phyloP scores from a whole-genome alignment of 2,888 invertebrate species.

The Anoncus sp. region DNA sequence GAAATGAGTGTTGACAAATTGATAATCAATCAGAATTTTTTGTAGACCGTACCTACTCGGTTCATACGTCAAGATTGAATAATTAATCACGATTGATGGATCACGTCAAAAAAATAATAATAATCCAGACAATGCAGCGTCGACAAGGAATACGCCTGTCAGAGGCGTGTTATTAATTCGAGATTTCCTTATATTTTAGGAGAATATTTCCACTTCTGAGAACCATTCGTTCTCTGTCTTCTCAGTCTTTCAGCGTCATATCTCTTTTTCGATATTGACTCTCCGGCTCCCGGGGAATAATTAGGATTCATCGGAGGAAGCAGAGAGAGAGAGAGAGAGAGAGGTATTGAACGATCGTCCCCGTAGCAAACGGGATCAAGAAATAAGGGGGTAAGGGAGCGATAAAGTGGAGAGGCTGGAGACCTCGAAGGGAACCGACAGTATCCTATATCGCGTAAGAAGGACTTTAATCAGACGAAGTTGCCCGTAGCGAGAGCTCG shows the following conservation, averaged over 20 bases:
- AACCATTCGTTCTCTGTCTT: background rate
- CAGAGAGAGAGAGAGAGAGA: too few relatives aligned
- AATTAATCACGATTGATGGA: slow-evolving; percentile 3
- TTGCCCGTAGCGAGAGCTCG: slow-evolving; percentile 19
- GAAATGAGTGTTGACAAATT: background rate
- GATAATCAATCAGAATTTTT: background rate
- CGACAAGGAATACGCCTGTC: slow-evolving; percentile 9
- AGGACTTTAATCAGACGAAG: slow-evolving; percentile 64
- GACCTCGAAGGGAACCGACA: slow-evolving; percentile 10
- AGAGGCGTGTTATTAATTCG: slow-evolving; percentile 16
- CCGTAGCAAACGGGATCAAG: slow-evolving; percentile 18
- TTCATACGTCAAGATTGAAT: background rate
- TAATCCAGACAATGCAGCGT: slow-evolving; percentile 6
- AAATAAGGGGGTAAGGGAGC: slow-evolving; percentile 36
- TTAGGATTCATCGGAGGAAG: slow-evolving; percentile 64
- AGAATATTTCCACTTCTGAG: slow-evolving; percentile 15
- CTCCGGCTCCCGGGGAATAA: slow-evolving; percentile 54
- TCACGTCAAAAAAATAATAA: background rate
- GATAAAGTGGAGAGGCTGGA: slow-evolving; percentile 21
- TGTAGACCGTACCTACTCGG: background rate
- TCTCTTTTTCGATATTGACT: slow-evolving; percentile 44
- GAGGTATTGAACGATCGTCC: slow-evolving; percentile 42
- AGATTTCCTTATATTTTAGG: slow-evolving; percentile 2
- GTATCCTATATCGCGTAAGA: slow-evolving; percentile 35
- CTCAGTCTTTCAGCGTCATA: slow-evolving; percentile 20